Percentiles rank a stretch among this genome's conserved stretches.
These are phyloP conservation scores for Liasis olivaceus DNA, from an alignment of 2,797 vertebrate species.

Conservation along the genomic window DNA sequence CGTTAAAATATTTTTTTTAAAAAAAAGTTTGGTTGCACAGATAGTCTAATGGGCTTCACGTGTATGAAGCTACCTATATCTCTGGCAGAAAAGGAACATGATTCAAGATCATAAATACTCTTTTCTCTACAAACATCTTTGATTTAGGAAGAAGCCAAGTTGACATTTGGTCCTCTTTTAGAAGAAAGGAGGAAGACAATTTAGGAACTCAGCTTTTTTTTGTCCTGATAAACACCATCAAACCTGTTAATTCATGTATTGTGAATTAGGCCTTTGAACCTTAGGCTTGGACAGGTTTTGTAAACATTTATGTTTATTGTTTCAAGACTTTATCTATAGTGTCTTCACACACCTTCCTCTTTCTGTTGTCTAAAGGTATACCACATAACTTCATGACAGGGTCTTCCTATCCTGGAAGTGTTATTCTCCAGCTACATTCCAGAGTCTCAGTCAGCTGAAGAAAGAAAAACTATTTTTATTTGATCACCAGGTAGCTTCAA, in stretches of 20 bases:
- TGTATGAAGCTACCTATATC: neutral
- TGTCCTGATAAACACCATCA: constrained; percentile 48
- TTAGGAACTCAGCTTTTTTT: neutral
- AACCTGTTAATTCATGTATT: constrained; percentile 73
- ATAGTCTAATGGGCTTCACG: neutral
- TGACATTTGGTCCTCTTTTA: neutral
- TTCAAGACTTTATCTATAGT: constrained; percentile 60
- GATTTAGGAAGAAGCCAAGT: neutral
- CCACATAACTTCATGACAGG: constrained; percentile 45
- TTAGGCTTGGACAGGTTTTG: constrained; percentile 38
- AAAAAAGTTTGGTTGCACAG: neutral
- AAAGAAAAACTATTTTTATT: constrained; percentile 59
- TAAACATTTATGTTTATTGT: constrained; percentile 70
- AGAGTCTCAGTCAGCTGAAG: constrained; percentile 29
- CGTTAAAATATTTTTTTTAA: neutral
- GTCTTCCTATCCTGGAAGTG: constrained; percentile 34
- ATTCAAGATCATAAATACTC: neutral
- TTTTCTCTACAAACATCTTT: constrained; percentile 28
- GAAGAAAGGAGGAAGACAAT: neutral
- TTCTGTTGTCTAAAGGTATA: constrained; percentile 52
- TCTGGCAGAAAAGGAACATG: neutral
- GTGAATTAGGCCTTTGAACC: constrained; percentile 41
- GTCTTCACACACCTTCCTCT: constrained; percentile 57
- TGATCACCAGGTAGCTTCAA: constrained; percentile 30
- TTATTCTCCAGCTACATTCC: constrained; percentile 60